These are phyloP conservation scores for Scelioninae gen. 2 DNA, from an alignment of 2,888 invertebrate genomes.

Conservation along the genomic window DNA sequence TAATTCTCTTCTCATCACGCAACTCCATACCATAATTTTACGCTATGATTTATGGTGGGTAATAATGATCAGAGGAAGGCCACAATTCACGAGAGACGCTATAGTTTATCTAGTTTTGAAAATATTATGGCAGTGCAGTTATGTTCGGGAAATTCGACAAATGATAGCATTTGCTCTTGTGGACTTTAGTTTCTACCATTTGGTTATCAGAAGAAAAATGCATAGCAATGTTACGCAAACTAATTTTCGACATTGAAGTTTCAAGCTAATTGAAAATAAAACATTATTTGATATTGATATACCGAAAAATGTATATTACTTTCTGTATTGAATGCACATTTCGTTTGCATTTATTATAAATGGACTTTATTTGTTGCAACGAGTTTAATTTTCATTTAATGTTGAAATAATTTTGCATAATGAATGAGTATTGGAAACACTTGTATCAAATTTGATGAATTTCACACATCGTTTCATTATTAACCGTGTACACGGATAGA, in stretches of 20 bases:
- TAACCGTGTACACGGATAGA: too few species aligned
- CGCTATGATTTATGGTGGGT: constrained; percentile 68
- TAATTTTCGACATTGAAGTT: neutral
- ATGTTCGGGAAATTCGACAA: constrained; percentile 11
- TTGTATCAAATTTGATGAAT: too few species aligned
- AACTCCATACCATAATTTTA: constrained; percentile 67
- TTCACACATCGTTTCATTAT: too few species aligned
- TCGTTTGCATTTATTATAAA: too few species aligned
- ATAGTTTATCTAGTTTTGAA: constrained; percentile 30
- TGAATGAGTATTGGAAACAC: too few species aligned
- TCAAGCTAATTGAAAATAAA: too few species aligned
- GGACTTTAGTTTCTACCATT: neutral
- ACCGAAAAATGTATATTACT: too few species aligned
- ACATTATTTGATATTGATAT: too few species aligned
- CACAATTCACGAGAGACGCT: constrained; percentile 66
- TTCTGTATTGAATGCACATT: too few species aligned
- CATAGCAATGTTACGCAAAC: neutral
- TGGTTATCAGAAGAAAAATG: constrained; percentile 1
- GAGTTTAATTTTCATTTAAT: too few species aligned
- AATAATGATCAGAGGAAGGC: constrained; percentile 68
- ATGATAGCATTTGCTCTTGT: constrained; percentile 16
- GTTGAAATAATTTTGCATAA: too few species aligned
- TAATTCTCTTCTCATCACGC: constrained; percentile 68
- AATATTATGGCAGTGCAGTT: constrained; percentile 4
- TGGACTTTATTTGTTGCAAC: too few species aligned